Percentiles rank a stretch among this genome's conserved stretches.
phyloP scores from a whole-genome alignment of 1,140 invertebrate species.

The Aleiodes sp. region DNA sequence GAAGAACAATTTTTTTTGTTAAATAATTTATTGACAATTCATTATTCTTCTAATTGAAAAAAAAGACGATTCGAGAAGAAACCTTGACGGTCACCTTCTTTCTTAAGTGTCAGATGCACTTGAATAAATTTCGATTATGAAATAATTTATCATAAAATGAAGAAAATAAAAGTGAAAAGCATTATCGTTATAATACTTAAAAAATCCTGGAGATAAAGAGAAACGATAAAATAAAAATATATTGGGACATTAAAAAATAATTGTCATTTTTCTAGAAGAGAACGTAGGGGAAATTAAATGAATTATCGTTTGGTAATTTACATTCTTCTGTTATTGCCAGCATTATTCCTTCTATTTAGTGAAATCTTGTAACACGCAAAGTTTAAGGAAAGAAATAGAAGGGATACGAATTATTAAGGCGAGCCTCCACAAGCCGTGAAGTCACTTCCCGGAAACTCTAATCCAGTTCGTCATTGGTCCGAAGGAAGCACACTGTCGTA shows the following conservation, averaged over 20 bases:
- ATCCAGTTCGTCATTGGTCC: conserved; percentile 43
- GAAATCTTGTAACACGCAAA: conserved; percentile 30
- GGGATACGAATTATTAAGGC: conserved; percentile 32
- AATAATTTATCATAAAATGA: not conserved
- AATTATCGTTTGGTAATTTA: no score
- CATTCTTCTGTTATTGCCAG: not conserved
- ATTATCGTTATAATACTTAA: not conserved
- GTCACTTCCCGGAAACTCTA: conserved; percentile 44
- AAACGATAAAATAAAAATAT: not conserved
- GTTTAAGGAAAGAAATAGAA: conserved; percentile 16
- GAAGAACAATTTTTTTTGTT: not conserved
- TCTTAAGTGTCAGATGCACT: not conserved
- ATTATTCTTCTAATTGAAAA: not conserved
- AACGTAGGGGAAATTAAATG: no score
- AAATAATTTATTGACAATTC: not conserved
- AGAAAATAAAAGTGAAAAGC: not conserved
- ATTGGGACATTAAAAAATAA: no score
- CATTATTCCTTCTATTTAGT: conserved; percentile 20
- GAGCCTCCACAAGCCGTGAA: conserved; percentile 40
- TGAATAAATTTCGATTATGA: not conserved
- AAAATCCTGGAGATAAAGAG: not conserved
- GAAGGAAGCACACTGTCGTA: conserved; percentile 39
- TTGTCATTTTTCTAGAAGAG: no score
- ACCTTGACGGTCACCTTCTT: not conserved
- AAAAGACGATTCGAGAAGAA: not conserved